Percentiles rank a stretch among this genome's conserved stretches.
Conservation (phyloP, 2,888 invertebrate genomes). For the Caenorhabditis wallacei region DNA sequence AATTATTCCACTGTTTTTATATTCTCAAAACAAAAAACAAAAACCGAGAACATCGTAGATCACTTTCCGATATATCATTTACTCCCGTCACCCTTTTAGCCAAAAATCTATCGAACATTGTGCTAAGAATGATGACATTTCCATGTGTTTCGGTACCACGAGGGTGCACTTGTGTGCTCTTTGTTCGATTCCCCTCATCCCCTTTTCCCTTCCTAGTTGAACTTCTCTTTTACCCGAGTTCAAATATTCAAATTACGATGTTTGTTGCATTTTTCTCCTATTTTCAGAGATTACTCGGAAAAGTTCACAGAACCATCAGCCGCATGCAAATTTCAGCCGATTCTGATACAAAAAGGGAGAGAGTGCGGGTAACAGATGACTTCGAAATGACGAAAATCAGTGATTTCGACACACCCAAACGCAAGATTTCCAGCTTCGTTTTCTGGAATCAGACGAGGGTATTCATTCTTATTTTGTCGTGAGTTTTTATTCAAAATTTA, state of each 20-base stretch:
- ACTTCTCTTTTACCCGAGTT: slow-evolving; percentile 5
- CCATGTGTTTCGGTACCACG: slow-evolving; percentile 23
- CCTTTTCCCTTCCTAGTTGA: background rate
- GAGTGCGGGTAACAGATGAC: slow-evolving; percentile 24
- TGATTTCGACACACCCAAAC: slow-evolving; percentile 18
- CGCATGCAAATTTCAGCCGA: slow-evolving; percentile 31
- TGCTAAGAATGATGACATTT: slow-evolving; percentile 41
- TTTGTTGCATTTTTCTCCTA: slow-evolving; percentile 37
- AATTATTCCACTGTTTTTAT: background rate
- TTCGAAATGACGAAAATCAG: slow-evolving; percentile 33
- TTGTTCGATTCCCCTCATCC: slow-evolving; percentile 2
- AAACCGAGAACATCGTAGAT: slow-evolving; percentile 1
- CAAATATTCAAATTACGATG: slow-evolving; percentile 48
- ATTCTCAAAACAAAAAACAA: background rate
- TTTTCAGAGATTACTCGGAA: slow-evolving; percentile 18
- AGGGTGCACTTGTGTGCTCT: slow-evolving; percentile 38
- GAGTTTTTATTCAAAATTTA: slow-evolving; percentile 4
- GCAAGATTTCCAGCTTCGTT: slow-evolving; percentile 52
- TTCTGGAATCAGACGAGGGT: slow-evolving; percentile 55
- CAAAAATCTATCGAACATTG: slow-evolving; percentile 2
- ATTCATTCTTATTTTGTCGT: slow-evolving; percentile 48
- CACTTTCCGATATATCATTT: slow-evolving; percentile 17
- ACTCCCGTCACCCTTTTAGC: background rate
- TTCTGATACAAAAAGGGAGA: slow-evolving; percentile 34
- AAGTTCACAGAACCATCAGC: slow-evolving; percentile 43